These are phyloP conservation scores for Cheilosia soror DNA, from an alignment of 2,888 invertebrate species.

Conservation along the genomic window DNA sequence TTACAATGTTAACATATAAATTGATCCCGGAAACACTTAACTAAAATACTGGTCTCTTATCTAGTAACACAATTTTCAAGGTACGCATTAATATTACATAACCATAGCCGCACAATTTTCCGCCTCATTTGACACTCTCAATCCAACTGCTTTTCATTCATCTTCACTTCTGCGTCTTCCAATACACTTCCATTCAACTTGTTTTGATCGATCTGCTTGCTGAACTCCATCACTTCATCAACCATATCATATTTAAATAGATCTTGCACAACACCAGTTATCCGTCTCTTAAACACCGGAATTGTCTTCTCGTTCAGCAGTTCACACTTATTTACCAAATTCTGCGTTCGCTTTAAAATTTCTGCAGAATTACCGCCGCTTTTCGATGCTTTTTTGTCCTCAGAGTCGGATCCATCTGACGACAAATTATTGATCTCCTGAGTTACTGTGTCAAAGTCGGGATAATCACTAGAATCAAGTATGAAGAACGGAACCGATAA, in stretches of 20 bases:
- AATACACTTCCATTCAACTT: background rate
- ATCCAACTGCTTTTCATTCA: background rate
- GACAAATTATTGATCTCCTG: constrained; percentile 78
- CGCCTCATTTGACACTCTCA: constrained; percentile 28
- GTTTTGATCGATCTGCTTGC: background rate
- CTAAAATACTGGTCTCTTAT: constrained; percentile 64
- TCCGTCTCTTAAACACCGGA: constrained; percentile 79
- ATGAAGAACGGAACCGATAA: constrained; percentile 80
- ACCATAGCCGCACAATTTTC: background rate
- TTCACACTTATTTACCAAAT: constrained; percentile 78
- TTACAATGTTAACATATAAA: constrained; percentile 32
- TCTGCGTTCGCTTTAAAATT: constrained; percentile 68
- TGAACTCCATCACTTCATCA: constrained; percentile 16
- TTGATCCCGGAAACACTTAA: constrained; percentile 62
- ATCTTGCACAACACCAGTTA: constrained; percentile 78
- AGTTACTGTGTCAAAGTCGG: constrained; percentile 79
- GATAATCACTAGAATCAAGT: constrained; percentile 78
- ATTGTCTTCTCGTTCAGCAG: constrained; percentile 78
- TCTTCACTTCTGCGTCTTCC: background rate
- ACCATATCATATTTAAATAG: constrained; percentile 76
- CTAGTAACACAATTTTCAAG: constrained; percentile 64
- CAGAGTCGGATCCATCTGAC: constrained; percentile 58
- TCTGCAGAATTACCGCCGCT: constrained; percentile 6
- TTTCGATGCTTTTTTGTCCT: background rate
- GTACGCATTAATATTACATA: constrained; percentile 38